Base-by-base conservation (phyloP, 2,888 invertebrate genomes). In the Nemapogon koenigi region DNA sequence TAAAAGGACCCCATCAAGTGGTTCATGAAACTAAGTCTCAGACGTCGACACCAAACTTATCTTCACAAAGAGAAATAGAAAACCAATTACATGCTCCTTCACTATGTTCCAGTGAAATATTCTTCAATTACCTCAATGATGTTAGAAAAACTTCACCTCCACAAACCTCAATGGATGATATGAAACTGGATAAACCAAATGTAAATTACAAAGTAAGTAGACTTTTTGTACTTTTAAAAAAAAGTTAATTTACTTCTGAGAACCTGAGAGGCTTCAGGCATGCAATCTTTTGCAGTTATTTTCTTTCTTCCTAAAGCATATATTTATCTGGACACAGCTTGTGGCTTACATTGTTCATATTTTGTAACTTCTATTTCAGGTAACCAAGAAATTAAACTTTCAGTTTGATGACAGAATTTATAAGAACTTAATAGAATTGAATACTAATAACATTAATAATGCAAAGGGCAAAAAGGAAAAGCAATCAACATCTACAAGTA, bases 401-500 rank as follows among this genome's bases (percentile, higher is more conserved):
- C 76, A 76, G 41, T 67, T 70, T 35, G 72, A 76, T 46, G 71
- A 80, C 33, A 68, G 54, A 50, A 71, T 80, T 41, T 80, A 72
- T 43, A 68, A 62, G 45, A 72, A 80, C 41, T 54, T 80, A 1
- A 63, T 80, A 8, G 76, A 75, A 52, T 46, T 80, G 18, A 80
- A 80, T 57, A 55, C 63, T n/a, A 62, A 48, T 40, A 43, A 59
- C 17, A 57, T 57, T 40, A 54, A 54, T 22, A 39, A 41, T 51
- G 2, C 67, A 60, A 43, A 40, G 50, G 55, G 42, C 18, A 66
- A 49, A 41, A 64, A 55, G 33, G 61, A 58, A 2, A 63, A 26
- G 27, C 55, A 50, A 43, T 40, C 55, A 1, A 22, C 51, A 6
- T 59, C 48, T 39, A 10, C 6, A n/a, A 41, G 46, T 35, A 45